Conservation (phyloP, 2,113 vertebrate species). For the Procavia capensis region DNA sequence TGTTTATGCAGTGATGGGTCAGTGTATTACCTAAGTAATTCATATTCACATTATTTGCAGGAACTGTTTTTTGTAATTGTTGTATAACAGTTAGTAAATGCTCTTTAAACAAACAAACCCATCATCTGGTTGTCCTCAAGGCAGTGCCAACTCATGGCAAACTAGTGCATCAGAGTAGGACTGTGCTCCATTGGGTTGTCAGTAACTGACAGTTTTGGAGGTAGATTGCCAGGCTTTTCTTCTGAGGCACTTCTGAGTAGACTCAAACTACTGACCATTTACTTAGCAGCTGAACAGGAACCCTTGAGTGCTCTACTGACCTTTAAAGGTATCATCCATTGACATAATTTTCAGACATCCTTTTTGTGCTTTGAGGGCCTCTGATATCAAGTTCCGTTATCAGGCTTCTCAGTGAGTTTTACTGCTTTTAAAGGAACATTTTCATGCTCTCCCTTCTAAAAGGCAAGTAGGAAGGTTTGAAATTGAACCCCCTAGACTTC, state of each 20-base stretch:
- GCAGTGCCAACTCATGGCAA: not conserved
- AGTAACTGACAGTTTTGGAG: not conserved
- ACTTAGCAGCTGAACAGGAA: not conserved
- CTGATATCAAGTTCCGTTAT: not conserved
- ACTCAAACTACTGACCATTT: not conserved
- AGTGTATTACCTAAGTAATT: not conserved
- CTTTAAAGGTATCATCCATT: not conserved
- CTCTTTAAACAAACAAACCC: not conserved
- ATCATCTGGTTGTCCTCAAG: not conserved
- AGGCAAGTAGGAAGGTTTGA: not conserved
- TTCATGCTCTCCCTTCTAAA: not conserved
- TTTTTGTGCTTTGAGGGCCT: conserved; percentile 26
- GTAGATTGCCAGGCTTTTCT: not conserved
- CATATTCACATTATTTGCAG: not conserved
- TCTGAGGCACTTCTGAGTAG: not conserved
- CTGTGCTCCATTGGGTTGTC: not conserved
- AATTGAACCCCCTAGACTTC: not conserved
- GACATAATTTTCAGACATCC: not conserved
- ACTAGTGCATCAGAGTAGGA: not conserved
- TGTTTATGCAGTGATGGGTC: not conserved
- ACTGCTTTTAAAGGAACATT: conserved; percentile 33
- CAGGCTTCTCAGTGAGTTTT: not conserved
- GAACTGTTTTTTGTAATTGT: not conserved
- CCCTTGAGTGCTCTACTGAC: not conserved
- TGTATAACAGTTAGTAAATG: not conserved